Percentiles rank a stretch among this genome's conserved stretches.
Evolutionary conservation across 2,888 invertebrate genomes (phyloP).

Genomic region (Eristalinus sepulchralis): DNA sequence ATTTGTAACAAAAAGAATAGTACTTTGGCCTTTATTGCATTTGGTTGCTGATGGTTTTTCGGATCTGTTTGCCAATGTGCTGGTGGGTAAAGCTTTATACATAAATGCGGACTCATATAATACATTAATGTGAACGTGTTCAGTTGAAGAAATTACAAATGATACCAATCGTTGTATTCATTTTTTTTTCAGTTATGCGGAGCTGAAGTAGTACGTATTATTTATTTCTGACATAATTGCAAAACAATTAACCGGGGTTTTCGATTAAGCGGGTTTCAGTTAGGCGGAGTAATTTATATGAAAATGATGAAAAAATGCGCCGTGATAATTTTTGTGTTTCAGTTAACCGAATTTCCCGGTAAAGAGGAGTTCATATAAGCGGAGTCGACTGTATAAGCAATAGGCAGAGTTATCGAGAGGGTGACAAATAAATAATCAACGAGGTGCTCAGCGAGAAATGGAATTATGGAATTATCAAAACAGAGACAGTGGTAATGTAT

Average conservation of each 20-base stretch:
- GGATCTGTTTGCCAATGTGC: constrained; percentile 3
- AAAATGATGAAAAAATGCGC: neutral
- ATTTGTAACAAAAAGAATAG: neutral
- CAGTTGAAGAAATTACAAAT: constrained; percentile 1
- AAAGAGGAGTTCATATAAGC: neutral
- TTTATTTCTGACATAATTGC: neutral
- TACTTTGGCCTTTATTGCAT: neutral
- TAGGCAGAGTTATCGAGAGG: too few relatives aligned
- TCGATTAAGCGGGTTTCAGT: neutral
- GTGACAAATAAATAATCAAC: too few relatives aligned
- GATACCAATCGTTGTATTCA: neutral
- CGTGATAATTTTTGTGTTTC: neutral
- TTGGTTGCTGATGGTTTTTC: neutral
- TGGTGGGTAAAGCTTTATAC: constrained; percentile 44
- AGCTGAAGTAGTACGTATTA: neutral
- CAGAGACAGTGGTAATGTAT: too few relatives aligned
- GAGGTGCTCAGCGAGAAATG: too few relatives aligned
- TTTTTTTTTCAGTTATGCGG: constrained; percentile 15
- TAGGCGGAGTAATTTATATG: neutral
- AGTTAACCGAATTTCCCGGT: neutral
- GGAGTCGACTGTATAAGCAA: neutral
- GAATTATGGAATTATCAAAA: too few relatives aligned
- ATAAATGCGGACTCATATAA: constrained; percentile 49
- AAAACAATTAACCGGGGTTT: neutral
- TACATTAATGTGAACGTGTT: neutral